These are phyloP conservation scores for Trichacis sp. DNA, from an alignment of 2,888 invertebrate species.

Conservation along the genomic window DNA sequence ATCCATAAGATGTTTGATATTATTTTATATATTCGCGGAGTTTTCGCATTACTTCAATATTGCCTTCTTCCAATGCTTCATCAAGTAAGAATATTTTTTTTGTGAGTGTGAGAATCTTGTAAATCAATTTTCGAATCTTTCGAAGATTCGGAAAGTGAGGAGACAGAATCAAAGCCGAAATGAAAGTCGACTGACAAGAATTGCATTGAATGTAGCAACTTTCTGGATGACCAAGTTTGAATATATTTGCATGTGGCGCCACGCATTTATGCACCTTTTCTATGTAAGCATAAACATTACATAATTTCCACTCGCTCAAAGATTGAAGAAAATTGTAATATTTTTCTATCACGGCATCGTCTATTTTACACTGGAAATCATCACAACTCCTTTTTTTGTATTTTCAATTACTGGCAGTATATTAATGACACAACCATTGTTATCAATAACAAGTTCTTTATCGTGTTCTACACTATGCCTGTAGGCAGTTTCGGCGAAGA, in stretches of 20 bases:
- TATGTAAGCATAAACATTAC: not conserved
- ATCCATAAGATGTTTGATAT: too few species aligned
- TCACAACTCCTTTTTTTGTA: too few species aligned
- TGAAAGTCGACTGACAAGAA: not conserved
- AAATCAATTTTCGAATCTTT: not conserved
- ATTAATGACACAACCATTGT: not conserved
- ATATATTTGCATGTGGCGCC: not conserved
- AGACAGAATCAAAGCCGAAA: not conserved
- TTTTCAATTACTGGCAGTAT: not conserved
- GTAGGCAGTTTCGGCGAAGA: constrained; percentile 15
- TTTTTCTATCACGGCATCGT: too few species aligned
- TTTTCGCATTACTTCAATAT: too few species aligned
- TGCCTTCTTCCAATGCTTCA: too few species aligned
- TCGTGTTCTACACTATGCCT: not conserved
- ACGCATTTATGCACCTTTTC: not conserved
- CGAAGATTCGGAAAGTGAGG: not conserved
- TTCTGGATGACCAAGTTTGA: not conserved
- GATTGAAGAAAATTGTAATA: not conserved
- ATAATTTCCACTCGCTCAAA: not conserved
- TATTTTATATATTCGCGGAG: too few species aligned
- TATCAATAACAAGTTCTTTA: not conserved
- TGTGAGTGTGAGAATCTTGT: too few species aligned
- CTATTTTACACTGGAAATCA: too few species aligned
- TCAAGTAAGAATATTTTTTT: too few species aligned
- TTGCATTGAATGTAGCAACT: not conserved